Base-by-base conservation (phyloP, 92 coral and sea anemone genomes). In the Anthopleura xanthogrammica region DNA sequence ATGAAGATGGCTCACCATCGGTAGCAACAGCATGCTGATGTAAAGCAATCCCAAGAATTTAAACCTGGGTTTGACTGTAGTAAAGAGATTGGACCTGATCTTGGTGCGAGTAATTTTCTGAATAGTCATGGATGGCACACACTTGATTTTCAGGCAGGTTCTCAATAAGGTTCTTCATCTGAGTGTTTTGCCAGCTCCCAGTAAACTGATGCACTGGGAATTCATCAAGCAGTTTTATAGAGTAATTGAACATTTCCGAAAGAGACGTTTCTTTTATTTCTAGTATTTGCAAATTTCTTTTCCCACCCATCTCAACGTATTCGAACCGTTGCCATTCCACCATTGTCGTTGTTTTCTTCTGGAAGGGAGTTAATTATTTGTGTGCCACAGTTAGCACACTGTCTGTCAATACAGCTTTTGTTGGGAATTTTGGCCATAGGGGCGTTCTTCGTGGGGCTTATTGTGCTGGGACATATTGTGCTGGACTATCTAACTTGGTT, bases 151-250 rank as follows among this genome's bases (percentile, higher is more conserved):
- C 16, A 12, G 89, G 88, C 12, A 90, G 77, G 52, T 90, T 77
- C 11, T 77, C 77, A 10, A 84, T 60, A n/a, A 74, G 64, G 17
- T 66, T 82, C 72, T 86, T 60, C 58, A 85, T 74, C 56, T 90
- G 87, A 72, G 87, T 55, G 80, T 83, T 60, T 80, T 88, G 91
- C 88, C 91, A 88, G 52, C 58, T 91, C 72, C 91, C 90, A 23
- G 86, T 72, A 80, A 91, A 88, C 78, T 88, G 91, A 52, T 88
- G 94, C 46, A 86, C 70, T n/a, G 87, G 52, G 76, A 75, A 90
- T 29, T 41, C 56, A 9, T 85, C 39, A 7, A 88, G 78, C 41
- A 83, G 85, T 36, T 17, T 43, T 24, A 82, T 57, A 20, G 64
- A 80, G 54, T 41, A 48, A 36, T 62, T 41, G 62, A 83, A 79